Base-by-base conservation (phyloP, 2,113 vertebrate species). In the Colius striatus region DNA sequence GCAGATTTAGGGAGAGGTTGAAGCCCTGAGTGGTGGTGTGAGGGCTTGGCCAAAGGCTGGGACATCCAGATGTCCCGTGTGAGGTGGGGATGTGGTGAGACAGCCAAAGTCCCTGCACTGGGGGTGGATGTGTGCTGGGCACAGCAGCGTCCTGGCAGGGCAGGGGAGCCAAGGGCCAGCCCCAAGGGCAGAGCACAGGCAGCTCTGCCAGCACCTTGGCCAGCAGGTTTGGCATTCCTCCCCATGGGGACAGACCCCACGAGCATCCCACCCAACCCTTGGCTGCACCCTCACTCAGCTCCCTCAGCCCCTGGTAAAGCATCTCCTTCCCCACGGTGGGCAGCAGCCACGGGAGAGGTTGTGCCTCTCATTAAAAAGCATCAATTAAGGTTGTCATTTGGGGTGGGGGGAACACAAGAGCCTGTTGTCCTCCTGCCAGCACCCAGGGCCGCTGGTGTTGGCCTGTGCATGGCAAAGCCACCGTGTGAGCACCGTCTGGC, bases 211-310 rank as follows among this genome's bases (percentile, higher is more conserved):
- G 55, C 81, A 8, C 13, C 63, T 67, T 60, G 0, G 1, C 54
- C 2, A 2, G 55, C 54, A 11, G 3, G 7, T 71, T 32, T 45
- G 38, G 65, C 0, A 0, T 3, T 36, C 19, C 12, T 29, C 34
- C 14, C 23, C 17, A 0, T 36, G 0, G 1, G 60, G 16, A 16
- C 2, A 1, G 55, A 41, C 43, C 25, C 38, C 58, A 32, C 1
- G 1, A 23, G 65, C 61, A 34, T 14, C 68, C 55, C 60, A 43
- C 25, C 58, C 80, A 15, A 3, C 65, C 19, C 9, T 22, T 0
- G 0, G 32, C 53, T 17, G 74, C 11, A n/a, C 3, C 57, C 65
- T 34, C 45, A 16, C 65, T 34, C 45, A 16, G 9, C 30, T 26
- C 65, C 22, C 66, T 27, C 38, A 3, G 20, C 51, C 11, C 38